Evolutionary conservation across 2,888 invertebrate genomes (phyloP).

Genomic region (Torymus auratus): DNA sequence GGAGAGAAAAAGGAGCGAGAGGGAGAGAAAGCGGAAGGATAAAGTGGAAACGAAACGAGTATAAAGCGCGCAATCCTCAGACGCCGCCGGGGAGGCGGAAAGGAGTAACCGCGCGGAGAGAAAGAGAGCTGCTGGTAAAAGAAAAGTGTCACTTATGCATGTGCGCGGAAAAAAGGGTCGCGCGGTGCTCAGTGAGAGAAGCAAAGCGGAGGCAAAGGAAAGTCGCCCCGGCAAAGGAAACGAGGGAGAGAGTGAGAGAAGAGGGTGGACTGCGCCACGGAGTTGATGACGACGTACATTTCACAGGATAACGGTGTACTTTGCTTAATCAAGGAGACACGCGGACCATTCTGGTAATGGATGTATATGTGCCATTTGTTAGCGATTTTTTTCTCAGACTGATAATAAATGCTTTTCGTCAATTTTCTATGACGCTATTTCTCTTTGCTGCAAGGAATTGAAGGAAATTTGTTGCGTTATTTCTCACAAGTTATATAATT

Average conservation of each 20-base stretch:
- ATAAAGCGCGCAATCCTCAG: constrained; percentile 27
- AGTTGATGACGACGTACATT: background rate
- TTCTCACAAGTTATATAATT: too few relatives aligned
- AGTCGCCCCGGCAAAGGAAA: background rate
- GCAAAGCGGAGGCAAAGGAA: constrained; percentile 33
- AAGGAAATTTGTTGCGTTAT: too few relatives aligned
- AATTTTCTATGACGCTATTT: too few relatives aligned
- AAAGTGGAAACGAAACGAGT: constrained; percentile 41
- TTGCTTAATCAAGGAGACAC: constrained; percentile 7
- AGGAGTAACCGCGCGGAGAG: constrained; percentile 25
- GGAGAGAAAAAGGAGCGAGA: constrained; percentile 16
- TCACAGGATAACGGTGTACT: background rate
- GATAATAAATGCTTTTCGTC: too few relatives aligned
- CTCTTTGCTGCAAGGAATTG: too few relatives aligned
- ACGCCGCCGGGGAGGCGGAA: constrained; percentile 28
- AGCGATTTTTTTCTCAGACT: too few relatives aligned
- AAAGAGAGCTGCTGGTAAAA: constrained; percentile 16
- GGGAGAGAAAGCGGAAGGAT: constrained; percentile 35
- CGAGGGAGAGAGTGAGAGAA: background rate
- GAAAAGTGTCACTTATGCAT: constrained; percentile 52
- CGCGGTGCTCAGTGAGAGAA: background rate
- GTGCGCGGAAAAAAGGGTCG: constrained; percentile 1
- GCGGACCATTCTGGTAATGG: too few relatives aligned
- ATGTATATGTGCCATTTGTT: too few relatives aligned
- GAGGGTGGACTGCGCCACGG: too few relatives aligned